Evolutionary conservation across 2,888 invertebrate genomes (phyloP).

Genomic region (Agonopterix subpropinquella): DNA sequence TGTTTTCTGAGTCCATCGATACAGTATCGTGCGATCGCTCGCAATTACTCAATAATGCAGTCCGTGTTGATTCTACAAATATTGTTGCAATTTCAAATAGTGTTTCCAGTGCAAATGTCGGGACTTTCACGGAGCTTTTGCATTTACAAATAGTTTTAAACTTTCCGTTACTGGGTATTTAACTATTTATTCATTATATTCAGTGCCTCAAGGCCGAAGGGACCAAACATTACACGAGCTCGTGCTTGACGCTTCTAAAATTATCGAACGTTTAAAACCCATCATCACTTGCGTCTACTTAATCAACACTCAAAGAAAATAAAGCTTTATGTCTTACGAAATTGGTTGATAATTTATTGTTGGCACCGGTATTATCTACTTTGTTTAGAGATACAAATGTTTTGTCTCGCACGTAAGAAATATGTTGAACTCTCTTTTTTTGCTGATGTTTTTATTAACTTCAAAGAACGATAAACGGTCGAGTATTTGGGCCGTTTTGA

Average conservation of each 20-base stretch:
- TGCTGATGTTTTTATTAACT: too few relatives aligned
- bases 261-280: slow-evolving; percentile 1
- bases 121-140: slow-evolving; percentile 12
- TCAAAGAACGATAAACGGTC: too few relatives aligned
- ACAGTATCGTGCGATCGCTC: slow-evolving; percentile 36
- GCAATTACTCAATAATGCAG: slow-evolving; percentile 54
- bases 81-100: slow-evolving; percentile 20
- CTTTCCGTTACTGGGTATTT: too few relatives aligned
- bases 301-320: neutral
- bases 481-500: slow-evolving; percentile 15
- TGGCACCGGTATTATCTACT: too few relatives aligned
- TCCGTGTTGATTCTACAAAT: slow-evolving; percentile 51
- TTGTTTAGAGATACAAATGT: slow-evolving; percentile 16
- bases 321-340: neutral
- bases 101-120: slow-evolving; percentile 8
- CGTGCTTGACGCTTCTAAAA: neutral
- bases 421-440: too few relatives aligned
- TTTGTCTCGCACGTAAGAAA: slow-evolving; percentile 6
- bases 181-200: slow-evolving; percentile 4
- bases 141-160: neutral
- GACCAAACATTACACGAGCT: slow-evolving; percentile 8
- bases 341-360: neutral
- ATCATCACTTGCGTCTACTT: neutral
- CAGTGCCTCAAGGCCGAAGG: slow-evolving; percentile 6
- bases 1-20: slow-evolving; percentile 50